Percentiles rank a stretch among this genome's conserved stretches.
Conservation (phyloP, 2,113 vertebrate genomes). For the Lepus americanus region DNA sequence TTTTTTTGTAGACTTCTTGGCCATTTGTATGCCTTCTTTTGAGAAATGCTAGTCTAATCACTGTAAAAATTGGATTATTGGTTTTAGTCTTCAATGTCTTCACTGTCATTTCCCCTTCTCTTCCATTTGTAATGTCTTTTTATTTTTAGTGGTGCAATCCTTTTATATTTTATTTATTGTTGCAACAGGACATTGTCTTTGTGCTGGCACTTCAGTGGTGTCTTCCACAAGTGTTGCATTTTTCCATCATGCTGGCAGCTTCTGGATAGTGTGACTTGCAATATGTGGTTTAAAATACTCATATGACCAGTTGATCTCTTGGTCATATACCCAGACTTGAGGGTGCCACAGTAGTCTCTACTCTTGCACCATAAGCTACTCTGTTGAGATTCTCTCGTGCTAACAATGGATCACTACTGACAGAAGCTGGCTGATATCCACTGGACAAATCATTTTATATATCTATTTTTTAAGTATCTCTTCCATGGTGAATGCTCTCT, state of each 20-base stretch:
- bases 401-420: not conserved
- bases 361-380: not conserved
- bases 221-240: not conserved
- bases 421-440: not conserved
- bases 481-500: not conserved
- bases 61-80: no score
- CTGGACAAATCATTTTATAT: not conserved
- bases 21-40: no score
- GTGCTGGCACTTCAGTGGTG: not conserved
- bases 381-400: not conserved
- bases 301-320: not conserved
- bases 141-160: not conserved
- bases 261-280: not conserved
- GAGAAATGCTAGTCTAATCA: no score
- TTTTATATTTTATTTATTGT: not conserved
- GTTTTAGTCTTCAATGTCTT: no score
- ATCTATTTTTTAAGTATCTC: not conserved
- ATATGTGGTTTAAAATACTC: no score
- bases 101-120: not conserved
- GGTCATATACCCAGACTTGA: not conserved
- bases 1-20: no score
- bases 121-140: not conserved
- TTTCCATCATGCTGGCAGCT: not conserved
- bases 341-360: no score
- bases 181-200: not conserved